phyloP scores from a whole-genome alignment of 2,113 vertebrate genomes.

The Hipposideros armiger region DNA sequence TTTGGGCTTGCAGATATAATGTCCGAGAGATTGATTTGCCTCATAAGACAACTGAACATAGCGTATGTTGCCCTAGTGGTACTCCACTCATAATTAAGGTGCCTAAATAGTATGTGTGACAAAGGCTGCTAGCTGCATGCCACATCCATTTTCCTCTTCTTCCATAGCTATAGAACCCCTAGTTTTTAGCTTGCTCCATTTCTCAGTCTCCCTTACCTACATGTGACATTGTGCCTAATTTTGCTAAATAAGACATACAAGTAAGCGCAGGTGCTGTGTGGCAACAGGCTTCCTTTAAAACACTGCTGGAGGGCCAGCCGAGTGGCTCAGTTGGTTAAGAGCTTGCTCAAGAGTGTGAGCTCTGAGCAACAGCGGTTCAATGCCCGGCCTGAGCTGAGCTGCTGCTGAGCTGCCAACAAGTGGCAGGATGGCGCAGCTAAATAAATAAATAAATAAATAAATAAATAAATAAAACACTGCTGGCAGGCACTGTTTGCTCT shows the following conservation, averaged over 20 bases:
- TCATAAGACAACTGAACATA: not conserved
- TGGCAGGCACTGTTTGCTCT: not conserved
- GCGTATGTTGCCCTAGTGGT: not conserved
- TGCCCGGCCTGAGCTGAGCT: no score
- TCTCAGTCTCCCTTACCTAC: not conserved
- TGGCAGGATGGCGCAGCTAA: no score
- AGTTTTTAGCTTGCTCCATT: not conserved
- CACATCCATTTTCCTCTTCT: not conserved
- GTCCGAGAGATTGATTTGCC: not conserved
- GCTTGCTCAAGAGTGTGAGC: no score
- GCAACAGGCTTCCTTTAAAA: not conserved
- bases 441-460: not conserved
- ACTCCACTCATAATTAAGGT: not conserved
- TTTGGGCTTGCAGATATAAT: not conserved
- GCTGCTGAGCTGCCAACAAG: no score
- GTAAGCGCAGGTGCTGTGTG: not conserved
- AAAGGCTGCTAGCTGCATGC: not conserved
- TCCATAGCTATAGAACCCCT: not conserved
- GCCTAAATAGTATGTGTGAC: not conserved
- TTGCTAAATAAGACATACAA: not conserved
- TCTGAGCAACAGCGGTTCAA: no score
- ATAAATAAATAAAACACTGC: not conserved
- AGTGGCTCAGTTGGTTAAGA: no score
- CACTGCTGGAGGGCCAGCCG: no score
- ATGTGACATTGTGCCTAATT: not conserved